Base-by-base conservation (phyloP, 2,113 vertebrate genomes). In the Nyctereutes procyonoides region DNA sequence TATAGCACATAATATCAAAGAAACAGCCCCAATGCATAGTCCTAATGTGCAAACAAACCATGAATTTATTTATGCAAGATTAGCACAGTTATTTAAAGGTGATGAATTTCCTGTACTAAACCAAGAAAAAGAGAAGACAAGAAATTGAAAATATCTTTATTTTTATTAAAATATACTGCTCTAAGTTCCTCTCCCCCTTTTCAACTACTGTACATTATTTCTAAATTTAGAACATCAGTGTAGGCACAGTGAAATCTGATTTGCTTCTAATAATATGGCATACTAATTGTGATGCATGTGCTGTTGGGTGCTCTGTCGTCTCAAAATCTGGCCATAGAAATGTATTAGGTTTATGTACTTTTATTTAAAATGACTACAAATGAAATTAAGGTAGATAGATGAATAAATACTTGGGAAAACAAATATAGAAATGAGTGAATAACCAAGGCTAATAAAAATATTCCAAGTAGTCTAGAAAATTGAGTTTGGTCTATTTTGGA, bases 261-360 rank as follows among this genome's bases (percentile, higher is more conserved):
- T 98, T 98, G 98, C 97, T 98, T 98, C 98, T 98, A 98, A 98
- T 98, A 98, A 98, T 97, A 98, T 32, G 97, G 98, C 96, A 98
- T 97, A 90, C 98, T 98, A 98, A 98, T 98, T 97, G 97, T 98
- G 98, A 98, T 98, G 98, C 95, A 97, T 98, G 96, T 97, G 96
- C 98, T 96, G 96, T 98, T 98, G 97, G 97, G 96, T 79, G 76
- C 22, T 71, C 93, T 30, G 88, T 96, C 98, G 97, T 98, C 89
- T 97, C 95, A 60, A 62, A 97, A 97, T 92, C 93, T 98, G 97
- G 97, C 97, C 98, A 98, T 38, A 92, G 79, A 97, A 97, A 97
- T 98, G 87, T 93, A 97, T 96, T 85, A 73, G 67, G 73, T 95
- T 97, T 98, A 85, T 67, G 51, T 67, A 79, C 95, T 98, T 98